Conservation (phyloP, 2,888 invertebrate genomes). For the Microctonus brassicae region DNA sequence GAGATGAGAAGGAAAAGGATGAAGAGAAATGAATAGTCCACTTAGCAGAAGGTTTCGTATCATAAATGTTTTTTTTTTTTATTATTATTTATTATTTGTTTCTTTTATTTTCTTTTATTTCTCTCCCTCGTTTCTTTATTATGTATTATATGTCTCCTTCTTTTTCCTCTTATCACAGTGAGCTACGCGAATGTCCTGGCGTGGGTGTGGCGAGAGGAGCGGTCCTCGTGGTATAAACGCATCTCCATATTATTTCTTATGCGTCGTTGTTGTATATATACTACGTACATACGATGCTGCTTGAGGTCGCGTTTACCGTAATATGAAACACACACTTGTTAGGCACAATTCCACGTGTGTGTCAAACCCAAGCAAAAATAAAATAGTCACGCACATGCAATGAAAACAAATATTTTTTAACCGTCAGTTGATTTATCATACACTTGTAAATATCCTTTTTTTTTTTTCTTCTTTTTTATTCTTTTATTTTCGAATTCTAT, state of each 20-base stretch:
- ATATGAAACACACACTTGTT: slow-evolving; percentile 12
- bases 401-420: slow-evolving; percentile 3
- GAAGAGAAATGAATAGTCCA: slow-evolving; percentile 36
- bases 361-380: not conserved
- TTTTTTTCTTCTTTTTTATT: not conserved
- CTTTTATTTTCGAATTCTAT: too few species aligned
- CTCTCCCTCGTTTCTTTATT: not conserved
- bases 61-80: slow-evolving; percentile 33
- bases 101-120: too few species aligned
- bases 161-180: slow-evolving; percentile 42
- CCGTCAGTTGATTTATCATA: too few species aligned
- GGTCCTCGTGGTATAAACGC: slow-evolving; percentile 39
- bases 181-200: slow-evolving; percentile 51
- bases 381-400: not conserved
- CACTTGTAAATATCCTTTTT: too few species aligned
- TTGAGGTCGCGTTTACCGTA: slow-evolving; percentile 46
- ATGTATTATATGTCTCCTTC: slow-evolving; percentile 8
- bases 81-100: slow-evolving; percentile 2
- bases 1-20: slow-evolving; percentile 8
- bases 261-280: slow-evolving; percentile 16
- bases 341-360: not conserved
- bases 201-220: slow-evolving; percentile 62
- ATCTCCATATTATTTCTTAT: slow-evolving; percentile 28
- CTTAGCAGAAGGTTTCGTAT: slow-evolving; percentile 40
- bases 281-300: slow-evolving; percentile 11